These are phyloP conservation scores for Apotomis capreana DNA, from an alignment of 2,888 invertebrate species.

Conservation along the genomic window DNA sequence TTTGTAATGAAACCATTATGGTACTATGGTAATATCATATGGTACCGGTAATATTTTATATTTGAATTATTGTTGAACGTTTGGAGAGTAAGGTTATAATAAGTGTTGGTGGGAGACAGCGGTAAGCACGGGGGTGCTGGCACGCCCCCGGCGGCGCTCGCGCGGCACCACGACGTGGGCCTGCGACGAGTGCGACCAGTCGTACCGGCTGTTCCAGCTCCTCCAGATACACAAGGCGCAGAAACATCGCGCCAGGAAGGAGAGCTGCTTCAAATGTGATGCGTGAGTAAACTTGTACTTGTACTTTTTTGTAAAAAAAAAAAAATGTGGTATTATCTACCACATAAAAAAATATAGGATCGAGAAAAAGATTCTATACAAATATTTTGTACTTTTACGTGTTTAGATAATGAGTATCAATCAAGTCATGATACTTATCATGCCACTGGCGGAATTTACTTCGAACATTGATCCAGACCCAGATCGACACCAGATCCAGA, in stretches of 20 bases:
- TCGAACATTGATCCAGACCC: no score
- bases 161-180: conserved; percentile 67
- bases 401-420: no score
- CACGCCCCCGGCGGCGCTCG: conserved; percentile 24
- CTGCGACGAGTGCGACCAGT: conserved; percentile 87
- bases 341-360: no score
- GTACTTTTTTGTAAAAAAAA: no score
- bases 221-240: conserved; percentile 86
- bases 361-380: no score
- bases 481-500: no score
- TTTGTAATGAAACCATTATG: neutral
- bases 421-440: no score
- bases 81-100: conserved; percentile 15
- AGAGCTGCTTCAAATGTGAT: conserved; percentile 78
- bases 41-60: no score
- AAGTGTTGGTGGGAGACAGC: conserved; percentile 56
- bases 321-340: no score
- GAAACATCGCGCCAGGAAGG: conserved; percentile 85
- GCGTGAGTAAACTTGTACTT: conserved; percentile 55
- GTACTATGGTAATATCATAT: no score
- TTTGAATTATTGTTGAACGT: neutral
- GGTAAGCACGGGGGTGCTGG: conserved; percentile 49
- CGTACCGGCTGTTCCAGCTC: conserved; percentile 87
- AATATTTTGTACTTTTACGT: no score
- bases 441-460: no score